phyloP scores from a whole-genome alignment of 2,113 vertebrate species.

The Nyctibius bracteatus region DNA sequence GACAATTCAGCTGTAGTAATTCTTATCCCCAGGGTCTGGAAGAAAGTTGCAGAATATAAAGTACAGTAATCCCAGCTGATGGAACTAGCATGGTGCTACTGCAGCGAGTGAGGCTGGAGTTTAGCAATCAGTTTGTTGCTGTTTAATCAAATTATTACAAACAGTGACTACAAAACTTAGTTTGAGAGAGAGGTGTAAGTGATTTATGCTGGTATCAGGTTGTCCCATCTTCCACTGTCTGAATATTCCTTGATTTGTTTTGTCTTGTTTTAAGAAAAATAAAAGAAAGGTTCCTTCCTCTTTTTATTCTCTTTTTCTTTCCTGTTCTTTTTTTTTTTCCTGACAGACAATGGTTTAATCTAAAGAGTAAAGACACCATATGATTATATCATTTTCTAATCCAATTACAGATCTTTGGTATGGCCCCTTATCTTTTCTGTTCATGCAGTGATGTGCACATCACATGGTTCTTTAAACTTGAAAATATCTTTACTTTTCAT shows the following conservation, averaged over 20 bases:
- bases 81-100: not conserved
- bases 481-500: slow-evolving; percentile 63
- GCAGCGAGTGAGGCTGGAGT: not conserved
- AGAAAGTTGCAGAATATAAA: not conserved
- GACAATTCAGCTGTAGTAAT: not conserved
- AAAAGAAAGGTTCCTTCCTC: not conserved
- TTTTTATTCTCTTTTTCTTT: not conserved
- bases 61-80: not conserved
- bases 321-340: not conserved
- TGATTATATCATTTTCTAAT: slow-evolving; percentile 62
- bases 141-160: not conserved
- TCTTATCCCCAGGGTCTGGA: not conserved
- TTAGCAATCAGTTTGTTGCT: not conserved
- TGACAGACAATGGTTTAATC: slow-evolving; percentile 56
- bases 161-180: not conserved
- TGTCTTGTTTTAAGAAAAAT: slow-evolving; percentile 1
- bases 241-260: not conserved
- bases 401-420: slow-evolving; percentile 71
- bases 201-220: not conserved
- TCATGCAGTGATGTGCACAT: slow-evolving; percentile 53
- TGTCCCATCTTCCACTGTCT: not conserved
- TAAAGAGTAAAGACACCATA: slow-evolving; percentile 61
- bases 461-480: slow-evolving; percentile 42
- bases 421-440: slow-evolving; percentile 58
- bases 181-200: not conserved